A percentile compares a stretch with the other conserved stretches of the same genome.
These are phyloP conservation scores for Drosophila ercepeae DNA, from an alignment of 1,140 invertebrate genomes.

Conservation along the genomic window DNA sequence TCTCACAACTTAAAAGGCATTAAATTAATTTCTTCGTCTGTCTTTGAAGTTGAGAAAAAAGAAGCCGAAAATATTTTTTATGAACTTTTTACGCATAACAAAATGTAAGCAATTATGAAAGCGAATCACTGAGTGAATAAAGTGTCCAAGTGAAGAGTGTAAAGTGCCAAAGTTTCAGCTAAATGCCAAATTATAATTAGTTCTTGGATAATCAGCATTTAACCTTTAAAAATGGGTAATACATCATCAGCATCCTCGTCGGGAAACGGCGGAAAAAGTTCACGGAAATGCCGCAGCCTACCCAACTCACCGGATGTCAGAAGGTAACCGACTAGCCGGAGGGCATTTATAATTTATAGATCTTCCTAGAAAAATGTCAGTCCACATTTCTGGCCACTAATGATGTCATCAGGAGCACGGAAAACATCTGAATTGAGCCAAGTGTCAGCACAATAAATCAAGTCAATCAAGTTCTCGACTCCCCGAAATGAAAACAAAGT, in stretches of 20 bases:
- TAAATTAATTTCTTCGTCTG: background rate
- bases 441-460: slow-evolving; percentile 75
- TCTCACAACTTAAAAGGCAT: background rate
- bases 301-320: slow-evolving; percentile 88
- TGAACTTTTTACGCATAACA: background rate
- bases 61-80: background rate
- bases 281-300: slow-evolving; percentile 86
- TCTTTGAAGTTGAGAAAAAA: background rate
- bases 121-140: background rate
- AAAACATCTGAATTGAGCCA: slow-evolving; percentile 61
- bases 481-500: slow-evolving; percentile 45
- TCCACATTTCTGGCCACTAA: slow-evolving; percentile 52
- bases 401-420: slow-evolving; percentile 60
- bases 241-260: slow-evolving; percentile 76
- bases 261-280: slow-evolving; percentile 63
- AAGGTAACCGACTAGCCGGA: slow-evolving; percentile 83
- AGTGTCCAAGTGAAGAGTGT: slow-evolving; percentile 17
- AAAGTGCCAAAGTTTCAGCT: slow-evolving; percentile 60
- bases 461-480: slow-evolving; percentile 35
- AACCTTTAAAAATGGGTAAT: slow-evolving; percentile 85
- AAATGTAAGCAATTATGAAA: background rate
- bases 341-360: slow-evolving; percentile 17
- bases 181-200: slow-evolving; percentile 71
- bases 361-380: slow-evolving; percentile 34
- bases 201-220: slow-evolving; percentile 19